Evolutionary conservation across 2,888 invertebrate species (phyloP), one percentile per base, ranked within the genome.

Genomic region (Encarsia formosa): DNA sequence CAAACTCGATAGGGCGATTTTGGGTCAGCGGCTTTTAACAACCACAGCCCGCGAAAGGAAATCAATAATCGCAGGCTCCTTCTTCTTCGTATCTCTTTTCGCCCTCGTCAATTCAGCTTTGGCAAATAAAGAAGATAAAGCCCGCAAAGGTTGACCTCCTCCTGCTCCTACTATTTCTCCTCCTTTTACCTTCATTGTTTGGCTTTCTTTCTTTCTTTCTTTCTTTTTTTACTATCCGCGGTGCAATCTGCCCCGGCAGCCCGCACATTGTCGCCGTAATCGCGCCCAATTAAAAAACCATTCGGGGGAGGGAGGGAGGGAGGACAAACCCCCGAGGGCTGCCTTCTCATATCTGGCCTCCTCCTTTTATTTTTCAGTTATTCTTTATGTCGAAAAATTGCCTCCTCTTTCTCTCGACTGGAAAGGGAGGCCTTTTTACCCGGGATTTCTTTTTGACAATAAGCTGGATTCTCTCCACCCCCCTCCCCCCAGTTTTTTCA

Each of bases 221-320:
- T 37, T 18, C 35, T 23, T 6, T 19, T 15, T 35, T 26, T 26
- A 26, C 6, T 26, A 8, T 11, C 6, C 26, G 26, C 11, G 26
- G 26, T 26, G 26, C 26, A 26, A 8, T 6, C 26, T 6, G 6
- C 11, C 26, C 6, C 26, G 26, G 6, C 6, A 8, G 52, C 44
- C 42, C 43, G 54, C 50, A 57, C 58, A 60, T 63, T 63, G 63
- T 64, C 62, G 45, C 56, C 60, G 60, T 63, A 62, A 67, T 66
- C 64, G 62, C 58, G 54, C 50, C 62, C 63, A 67, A 67, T 68
- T 66, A 65, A 68, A 68, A 65, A 62, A 60, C 56, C 60, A 56
- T 65, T 62, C 50, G 51, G 50, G n/a, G n/a, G n/a, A n/a, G n/a
- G n/a, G n/a, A n/a, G n/a, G n/a, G n/a, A n/a, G n/a, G n/a, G n/a